These are phyloP conservation scores for Eupsilia transversa DNA, from an alignment of 2,888 invertebrate species.

Conservation along the genomic window DNA sequence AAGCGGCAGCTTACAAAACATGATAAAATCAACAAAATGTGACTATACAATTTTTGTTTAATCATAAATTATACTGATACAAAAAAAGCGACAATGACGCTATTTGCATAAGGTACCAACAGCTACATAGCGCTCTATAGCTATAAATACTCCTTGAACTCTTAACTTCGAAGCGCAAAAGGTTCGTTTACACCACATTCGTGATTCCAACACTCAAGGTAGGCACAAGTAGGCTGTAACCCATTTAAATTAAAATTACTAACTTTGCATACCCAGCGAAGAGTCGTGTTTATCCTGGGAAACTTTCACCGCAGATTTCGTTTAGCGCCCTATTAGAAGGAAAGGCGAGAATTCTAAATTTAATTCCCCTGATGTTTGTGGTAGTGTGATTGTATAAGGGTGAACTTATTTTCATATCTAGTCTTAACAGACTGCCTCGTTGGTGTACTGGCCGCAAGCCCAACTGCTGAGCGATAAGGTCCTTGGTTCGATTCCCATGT, in stretches of 20 bases:
- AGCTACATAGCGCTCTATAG: conserved; percentile 13
- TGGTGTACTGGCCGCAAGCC: no score
- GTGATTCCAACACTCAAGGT: conserved; percentile 57
- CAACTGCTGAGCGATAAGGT: no score
- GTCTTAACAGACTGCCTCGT: no score
- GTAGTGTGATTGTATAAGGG: conserved; percentile 75
- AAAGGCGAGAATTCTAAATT: conserved; percentile 72
- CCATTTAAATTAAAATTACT: conserved; percentile 70
- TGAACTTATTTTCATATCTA: no score
- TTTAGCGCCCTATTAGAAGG: conserved; percentile 67
- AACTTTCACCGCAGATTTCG: conserved; percentile 64
- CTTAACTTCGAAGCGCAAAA: conserved; percentile 49
- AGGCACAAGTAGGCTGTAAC: conserved; percentile 54
- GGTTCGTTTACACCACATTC: conserved; percentile 59
- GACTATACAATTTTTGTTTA: no score
- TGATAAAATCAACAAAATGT: no score
- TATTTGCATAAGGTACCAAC: not conserved
- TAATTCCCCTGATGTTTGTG: conserved; percentile 72
- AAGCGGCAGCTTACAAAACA: not conserved
- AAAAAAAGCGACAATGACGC: not conserved
- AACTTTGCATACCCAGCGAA: conserved; percentile 55
- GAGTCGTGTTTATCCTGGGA: conserved; percentile 62
- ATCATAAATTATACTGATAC: not conserved
- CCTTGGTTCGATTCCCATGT: no score
- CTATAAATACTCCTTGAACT: conserved; percentile 12